These are phyloP conservation scores for Reinhardtius hippoglossoides DNA, from an alignment of 2,113 vertebrate species.

Conservation along the genomic window DNA sequence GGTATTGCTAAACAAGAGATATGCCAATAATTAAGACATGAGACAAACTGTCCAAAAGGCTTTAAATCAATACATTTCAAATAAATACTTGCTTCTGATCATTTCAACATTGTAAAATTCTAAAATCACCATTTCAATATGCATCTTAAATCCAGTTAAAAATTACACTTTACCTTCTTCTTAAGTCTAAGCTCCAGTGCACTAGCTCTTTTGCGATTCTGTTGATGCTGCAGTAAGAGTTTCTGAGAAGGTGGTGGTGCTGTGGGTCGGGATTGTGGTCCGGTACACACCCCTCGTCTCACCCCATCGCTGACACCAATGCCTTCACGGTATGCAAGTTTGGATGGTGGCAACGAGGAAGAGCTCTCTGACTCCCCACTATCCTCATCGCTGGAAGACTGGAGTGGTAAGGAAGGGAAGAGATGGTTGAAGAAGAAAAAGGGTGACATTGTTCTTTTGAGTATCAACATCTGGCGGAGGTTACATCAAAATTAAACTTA, in stretches of 20 bases:
- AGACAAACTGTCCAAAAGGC: not conserved
- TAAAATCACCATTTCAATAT: not conserved
- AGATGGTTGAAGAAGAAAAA: not conserved
- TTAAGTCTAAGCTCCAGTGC: slow-evolving; percentile 81
- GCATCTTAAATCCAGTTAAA: not conserved
- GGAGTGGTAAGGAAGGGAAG: not conserved
- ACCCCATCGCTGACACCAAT: slow-evolving; percentile 65
- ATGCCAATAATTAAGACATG: too few species aligned
- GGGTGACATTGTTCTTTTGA: slow-evolving; percentile 1
- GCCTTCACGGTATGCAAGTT: slow-evolving; percentile 74
- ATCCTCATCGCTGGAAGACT: slow-evolving; percentile 82
- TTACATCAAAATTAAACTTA: slow-evolving; percentile 1
- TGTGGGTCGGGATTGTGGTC: slow-evolving; percentile 61
- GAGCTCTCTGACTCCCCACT: slow-evolving; percentile 69
- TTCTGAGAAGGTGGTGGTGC: slow-evolving; percentile 83
- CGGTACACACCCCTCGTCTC: slow-evolving; percentile 40
- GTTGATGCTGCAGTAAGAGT: slow-evolving; percentile 83
- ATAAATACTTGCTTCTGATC: not conserved
- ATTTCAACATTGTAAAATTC: not conserved
- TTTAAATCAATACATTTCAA: not conserved
- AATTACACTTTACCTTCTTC: slow-evolving; percentile 75
- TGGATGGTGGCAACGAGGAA: slow-evolving; percentile 66
- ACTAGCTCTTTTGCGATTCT: slow-evolving; percentile 82
- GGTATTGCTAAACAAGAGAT: too few species aligned
- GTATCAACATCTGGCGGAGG: not conserved